These are phyloP conservation scores for Coboldia fuscipes DNA, from an alignment of 1,140 invertebrate species.

Conservation along the genomic window DNA sequence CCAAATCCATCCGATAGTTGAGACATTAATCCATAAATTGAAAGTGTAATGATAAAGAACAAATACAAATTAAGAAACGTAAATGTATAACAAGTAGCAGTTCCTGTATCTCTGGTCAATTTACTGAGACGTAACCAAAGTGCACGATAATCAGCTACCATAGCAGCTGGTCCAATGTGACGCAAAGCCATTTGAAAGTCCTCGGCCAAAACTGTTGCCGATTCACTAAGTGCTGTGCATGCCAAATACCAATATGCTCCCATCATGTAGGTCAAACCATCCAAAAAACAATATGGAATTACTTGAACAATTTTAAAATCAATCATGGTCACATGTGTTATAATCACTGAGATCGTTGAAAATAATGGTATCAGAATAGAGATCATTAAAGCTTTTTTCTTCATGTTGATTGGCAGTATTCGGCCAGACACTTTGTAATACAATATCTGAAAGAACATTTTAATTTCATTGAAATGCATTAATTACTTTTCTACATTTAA, in stretches of 20 bases:
- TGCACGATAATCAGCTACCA: conserved; percentile 36
- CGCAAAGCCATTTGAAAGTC: conserved; percentile 37
- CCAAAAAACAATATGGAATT: conserved; percentile 38
- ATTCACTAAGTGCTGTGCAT: conserved; percentile 32
- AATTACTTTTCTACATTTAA: background rate
- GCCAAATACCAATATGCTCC: conserved; percentile 38
- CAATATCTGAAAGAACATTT: conserved; percentile 15
- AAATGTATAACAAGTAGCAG: conserved; percentile 34
- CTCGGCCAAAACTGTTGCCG: conserved; percentile 34
- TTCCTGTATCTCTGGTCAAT: conserved; percentile 33
- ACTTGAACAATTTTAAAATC: conserved; percentile 31
- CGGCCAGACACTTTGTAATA: conserved; percentile 28
- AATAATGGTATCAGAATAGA: conserved; percentile 29
- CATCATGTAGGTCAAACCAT: conserved; percentile 35
- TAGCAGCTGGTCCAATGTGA: conserved; percentile 34
- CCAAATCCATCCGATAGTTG: conserved; percentile 42
- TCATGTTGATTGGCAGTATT: conserved; percentile 22
- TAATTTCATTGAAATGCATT: background rate
- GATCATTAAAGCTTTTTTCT: conserved; percentile 25
- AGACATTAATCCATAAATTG: conserved; percentile 40
- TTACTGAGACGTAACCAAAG: conserved; percentile 39
- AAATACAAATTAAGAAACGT: conserved; percentile 38
- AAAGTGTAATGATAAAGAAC: conserved; percentile 41
- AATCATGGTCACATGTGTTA: conserved; percentile 39
- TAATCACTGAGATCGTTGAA: conserved; percentile 32